Percentiles rank a stretch among this genome's conserved stretches.
phyloP scores from a whole-genome alignment of 1,140 invertebrate genomes.

The Caerostris extrusa region DNA sequence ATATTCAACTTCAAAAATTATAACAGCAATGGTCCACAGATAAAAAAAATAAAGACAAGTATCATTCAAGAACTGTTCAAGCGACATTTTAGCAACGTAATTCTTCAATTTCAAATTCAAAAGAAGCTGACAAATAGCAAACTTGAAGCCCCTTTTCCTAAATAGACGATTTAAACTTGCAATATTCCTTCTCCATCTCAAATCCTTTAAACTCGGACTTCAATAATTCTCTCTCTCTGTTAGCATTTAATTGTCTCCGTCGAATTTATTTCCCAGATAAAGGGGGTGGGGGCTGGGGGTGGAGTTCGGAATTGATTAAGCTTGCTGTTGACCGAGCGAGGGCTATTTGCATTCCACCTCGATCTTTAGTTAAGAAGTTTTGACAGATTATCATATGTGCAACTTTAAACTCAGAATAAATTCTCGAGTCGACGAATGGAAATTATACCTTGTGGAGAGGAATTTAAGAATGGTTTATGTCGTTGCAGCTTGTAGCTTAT shows the following conservation, averaged over 20 bases:
- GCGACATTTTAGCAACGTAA: too few species aligned
- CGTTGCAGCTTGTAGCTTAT: too few species aligned
- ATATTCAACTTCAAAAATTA: too few species aligned
- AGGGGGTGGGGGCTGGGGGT: too few species aligned
- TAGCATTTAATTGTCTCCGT: background rate
- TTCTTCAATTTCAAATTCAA: too few species aligned
- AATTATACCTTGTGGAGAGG: too few species aligned
- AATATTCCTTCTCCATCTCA: background rate
- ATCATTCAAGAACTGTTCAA: too few species aligned
- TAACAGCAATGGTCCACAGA: too few species aligned
- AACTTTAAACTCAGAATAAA: background rate
- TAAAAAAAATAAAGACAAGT: too few species aligned
- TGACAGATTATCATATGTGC: constrained; percentile 31
- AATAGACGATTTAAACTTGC: constrained; percentile 23
- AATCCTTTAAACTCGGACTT: background rate
- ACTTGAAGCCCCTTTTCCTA: background rate
- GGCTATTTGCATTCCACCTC: background rate
- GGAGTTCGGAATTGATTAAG: background rate
- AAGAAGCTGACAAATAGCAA: too few species aligned
- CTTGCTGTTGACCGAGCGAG: background rate
- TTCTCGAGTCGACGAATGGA: too few species aligned
- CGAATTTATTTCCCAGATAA: background rate
- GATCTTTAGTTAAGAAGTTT: constrained; percentile 9
- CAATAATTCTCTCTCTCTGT: background rate
- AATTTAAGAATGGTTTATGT: too few species aligned